Evolutionary conservation across 2,888 invertebrate species (phyloP).

Genomic region (Sinhomidia bicolor): DNA sequence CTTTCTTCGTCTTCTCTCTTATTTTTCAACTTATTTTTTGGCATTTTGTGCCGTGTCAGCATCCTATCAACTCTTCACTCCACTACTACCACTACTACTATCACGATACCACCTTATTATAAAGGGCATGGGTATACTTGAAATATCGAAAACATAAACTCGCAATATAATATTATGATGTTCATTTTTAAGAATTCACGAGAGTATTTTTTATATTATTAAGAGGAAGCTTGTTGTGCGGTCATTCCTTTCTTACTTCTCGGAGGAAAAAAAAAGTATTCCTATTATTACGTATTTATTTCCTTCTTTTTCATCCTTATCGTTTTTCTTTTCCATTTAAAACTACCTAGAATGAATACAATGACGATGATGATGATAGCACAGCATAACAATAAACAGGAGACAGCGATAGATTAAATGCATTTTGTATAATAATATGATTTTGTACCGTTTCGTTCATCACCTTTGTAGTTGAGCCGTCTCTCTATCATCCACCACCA

Average conservation of each 20-base stretch:
- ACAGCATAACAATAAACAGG: not conserved
- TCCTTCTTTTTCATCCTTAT: not conserved
- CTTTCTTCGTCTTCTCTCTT: not conserved
- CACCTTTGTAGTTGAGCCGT: slow-evolving; percentile 42
- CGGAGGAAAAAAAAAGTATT: slow-evolving; percentile 6
- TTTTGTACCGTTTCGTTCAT: slow-evolving; percentile 32
- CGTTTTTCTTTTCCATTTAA: not conserved
- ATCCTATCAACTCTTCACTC: no score
- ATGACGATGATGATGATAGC: no score
- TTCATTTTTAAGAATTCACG: no score
- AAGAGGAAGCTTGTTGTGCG: slow-evolving; percentile 52
- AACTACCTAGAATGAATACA: not conserved
- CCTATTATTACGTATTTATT: slow-evolving; percentile 5
- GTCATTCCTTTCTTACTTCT: slow-evolving; percentile 43
- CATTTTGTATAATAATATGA: slow-evolving; percentile 34
- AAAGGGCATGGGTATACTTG: no score
- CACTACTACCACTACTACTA: no score
- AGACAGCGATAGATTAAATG: slow-evolving; percentile 13
- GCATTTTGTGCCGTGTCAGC: slow-evolving; percentile 66
- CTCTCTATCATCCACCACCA: slow-evolving; percentile 9
- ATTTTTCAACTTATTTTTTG: slow-evolving; percentile 34
- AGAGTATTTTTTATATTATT: not conserved
- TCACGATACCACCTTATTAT: no score
- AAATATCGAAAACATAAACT: slow-evolving; percentile 29
- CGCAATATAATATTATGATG: not conserved